phyloP scores from a whole-genome alignment of 2,113 vertebrate species.

The Heterocephalus glaber region DNA sequence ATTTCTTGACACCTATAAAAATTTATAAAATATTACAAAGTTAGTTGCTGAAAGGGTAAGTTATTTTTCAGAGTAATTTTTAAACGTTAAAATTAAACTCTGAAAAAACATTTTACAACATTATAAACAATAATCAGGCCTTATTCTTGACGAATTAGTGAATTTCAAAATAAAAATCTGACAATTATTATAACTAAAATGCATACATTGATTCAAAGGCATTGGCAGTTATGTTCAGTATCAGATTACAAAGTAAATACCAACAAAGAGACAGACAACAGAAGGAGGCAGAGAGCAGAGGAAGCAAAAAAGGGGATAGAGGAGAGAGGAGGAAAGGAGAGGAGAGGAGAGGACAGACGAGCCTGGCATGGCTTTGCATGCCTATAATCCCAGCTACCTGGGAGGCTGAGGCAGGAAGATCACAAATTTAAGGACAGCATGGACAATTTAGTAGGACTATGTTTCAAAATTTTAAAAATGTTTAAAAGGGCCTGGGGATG shows the following conservation, averaged over 20 bases:
- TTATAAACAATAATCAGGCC: conserved; percentile 26
- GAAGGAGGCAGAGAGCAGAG: neutral
- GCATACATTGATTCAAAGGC: conserved; percentile 29
- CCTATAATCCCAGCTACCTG: neutral
- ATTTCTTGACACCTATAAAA: conserved; percentile 90
- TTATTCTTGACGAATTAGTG: conserved; percentile 40
- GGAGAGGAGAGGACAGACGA: neutral
- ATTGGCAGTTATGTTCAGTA: conserved; percentile 20
- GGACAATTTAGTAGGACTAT: neutral
- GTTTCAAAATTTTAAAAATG: neutral
- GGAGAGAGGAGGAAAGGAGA: neutral
- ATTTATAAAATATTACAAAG: conserved; percentile 61
- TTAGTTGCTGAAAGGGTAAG: conserved; percentile 5
- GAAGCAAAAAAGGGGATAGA: neutral
- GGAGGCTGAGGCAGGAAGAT: neutral
- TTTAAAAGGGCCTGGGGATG: neutral
- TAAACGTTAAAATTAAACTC: conserved; percentile 8
- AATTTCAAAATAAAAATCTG: conserved; percentile 38
- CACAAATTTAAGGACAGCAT: neutral
- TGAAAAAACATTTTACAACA: conserved; percentile 32
- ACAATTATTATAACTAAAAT: conserved; percentile 37
- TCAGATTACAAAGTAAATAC: conserved; percentile 28
- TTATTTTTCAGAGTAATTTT: conserved; percentile 54
- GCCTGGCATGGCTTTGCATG: neutral
- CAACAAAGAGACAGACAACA: neutral